Base-by-base conservation (phyloP, 53 echinoderm and acorn worm genomes). In the Holothuria leucospilota region DNA sequence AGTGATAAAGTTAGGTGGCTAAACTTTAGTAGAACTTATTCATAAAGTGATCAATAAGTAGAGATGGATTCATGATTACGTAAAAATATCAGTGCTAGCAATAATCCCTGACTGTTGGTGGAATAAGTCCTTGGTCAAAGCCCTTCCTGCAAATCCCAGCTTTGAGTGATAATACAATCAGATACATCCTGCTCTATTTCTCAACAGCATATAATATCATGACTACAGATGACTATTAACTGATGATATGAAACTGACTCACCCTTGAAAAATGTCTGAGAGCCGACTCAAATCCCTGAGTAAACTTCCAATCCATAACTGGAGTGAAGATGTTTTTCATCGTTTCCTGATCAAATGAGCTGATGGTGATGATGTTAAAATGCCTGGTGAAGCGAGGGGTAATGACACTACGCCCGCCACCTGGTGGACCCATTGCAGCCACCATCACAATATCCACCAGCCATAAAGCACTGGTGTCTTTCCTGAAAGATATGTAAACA, bases 361-460 rank as follows among this genome's bases (percentile, higher is more conserved):
- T 94, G 34, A 98, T 86, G 59, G 90, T 84, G 82, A 98, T 86
- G 82, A 98, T 70, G 68, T 97, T 97, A 81, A 97, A 97, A 77
- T 95, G 95, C 21, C 95, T 87, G 21, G 92, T 71, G 89, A 95
- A 95, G 23, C 95, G 85, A 39, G 98, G 90, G n/a, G 95, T 93
- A 64, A 95, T 90, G 20, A 86, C 77, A 65, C 91, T 95, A 7
- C 95, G 85, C 1, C 98, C 98, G 1, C 95, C 98, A 20, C 98
- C 98, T 1, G 98, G 98, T 34, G 98, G 98, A 13, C 98, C 98
- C 98, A 97, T 97, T 18, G 98, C 98, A 4, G 98, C 87, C 68
- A 97, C 95, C 86, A 95, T 85, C 71, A 93, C 85, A 64, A 95
- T 62, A 64, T 95, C 98, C 52, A 93, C 93, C 85, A 96, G 91